These are phyloP conservation scores for Perdita meconis DNA, from an alignment of 2,888 invertebrate genomes.

Conservation along the genomic window DNA sequence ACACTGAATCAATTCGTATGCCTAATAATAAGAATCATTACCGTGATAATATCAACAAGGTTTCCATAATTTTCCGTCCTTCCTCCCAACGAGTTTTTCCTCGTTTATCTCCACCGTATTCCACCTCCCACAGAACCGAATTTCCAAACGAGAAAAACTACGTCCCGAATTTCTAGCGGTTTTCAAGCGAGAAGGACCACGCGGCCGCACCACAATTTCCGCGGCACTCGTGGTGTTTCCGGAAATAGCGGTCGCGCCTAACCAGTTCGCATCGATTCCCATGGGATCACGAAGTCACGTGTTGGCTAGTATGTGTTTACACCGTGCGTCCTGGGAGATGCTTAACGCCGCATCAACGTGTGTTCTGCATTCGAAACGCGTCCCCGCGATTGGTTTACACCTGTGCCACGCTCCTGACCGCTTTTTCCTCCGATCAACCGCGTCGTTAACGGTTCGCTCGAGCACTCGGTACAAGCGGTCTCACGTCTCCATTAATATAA, in stretches of 20 bases:
- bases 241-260: constrained; percentile 31
- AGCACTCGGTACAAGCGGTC: background rate
- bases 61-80: too few relatives aligned
- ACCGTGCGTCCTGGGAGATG: constrained; percentile 27
- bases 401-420: background rate
- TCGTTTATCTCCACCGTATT: too few relatives aligned
- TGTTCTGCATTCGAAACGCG: constrained; percentile 19
- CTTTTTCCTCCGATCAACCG: too few relatives aligned
- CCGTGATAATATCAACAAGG: too few relatives aligned
- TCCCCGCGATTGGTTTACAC: constrained; percentile 38
- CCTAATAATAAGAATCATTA: too few relatives aligned
- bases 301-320: constrained; percentile 56
- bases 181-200: background rate
- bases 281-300: constrained; percentile 54
- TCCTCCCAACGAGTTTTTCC: too few relatives aligned
- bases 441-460: too few relatives aligned
- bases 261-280: constrained; percentile 56
- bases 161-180: background rate
- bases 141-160: too few relatives aligned
- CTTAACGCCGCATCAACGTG: constrained; percentile 19
- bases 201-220: background rate
- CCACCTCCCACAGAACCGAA: background rate
- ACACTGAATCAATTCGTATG: too few relatives aligned
- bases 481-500: constrained; percentile 18
- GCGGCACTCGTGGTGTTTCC: constrained; percentile 4